Conservation (phyloP, 2,797 vertebrate genomes). For the Sebastolobus altivelis region DNA sequence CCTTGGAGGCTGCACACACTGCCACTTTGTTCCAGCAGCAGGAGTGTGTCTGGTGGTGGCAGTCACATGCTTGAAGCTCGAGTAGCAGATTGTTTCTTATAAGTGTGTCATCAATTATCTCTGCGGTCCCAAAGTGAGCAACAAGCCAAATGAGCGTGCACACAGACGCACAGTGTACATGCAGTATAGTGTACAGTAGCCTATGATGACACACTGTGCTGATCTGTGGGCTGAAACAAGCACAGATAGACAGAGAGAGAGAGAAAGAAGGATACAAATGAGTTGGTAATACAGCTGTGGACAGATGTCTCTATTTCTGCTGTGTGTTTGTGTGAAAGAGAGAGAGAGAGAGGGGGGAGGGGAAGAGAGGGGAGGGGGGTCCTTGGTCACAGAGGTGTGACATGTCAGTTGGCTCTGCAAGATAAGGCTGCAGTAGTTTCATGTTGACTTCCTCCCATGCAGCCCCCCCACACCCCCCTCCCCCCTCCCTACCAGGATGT, state of each 20-base stretch:
- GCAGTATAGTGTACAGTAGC: neutral
- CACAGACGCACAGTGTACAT: neutral
- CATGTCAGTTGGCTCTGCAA: constrained; percentile 78
- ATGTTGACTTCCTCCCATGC: constrained; percentile 67
- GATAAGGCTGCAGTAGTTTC: constrained; percentile 79
- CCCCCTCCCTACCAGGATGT: constrained; percentile 18
- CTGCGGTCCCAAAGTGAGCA: constrained; percentile 31
- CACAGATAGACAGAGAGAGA: neutral
- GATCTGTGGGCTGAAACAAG: neutral
- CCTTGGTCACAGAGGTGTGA: constrained; percentile 75
- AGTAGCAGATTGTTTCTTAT: constrained; percentile 70
- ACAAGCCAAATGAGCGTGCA: constrained; percentile 5
- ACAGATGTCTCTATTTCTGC: constrained; percentile 54
- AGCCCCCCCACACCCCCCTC: neutral
- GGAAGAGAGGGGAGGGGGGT: neutral
- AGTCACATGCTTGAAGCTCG: constrained; percentile 75
- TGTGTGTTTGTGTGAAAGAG: constrained; percentile 7
- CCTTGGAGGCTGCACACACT: constrained; percentile 41
- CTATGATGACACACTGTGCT: neutral
- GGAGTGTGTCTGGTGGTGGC: constrained; percentile 61
- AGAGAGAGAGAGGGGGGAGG: neutral
- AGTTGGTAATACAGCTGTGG: constrained; percentile 57
- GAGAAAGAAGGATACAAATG: constrained; percentile 9
- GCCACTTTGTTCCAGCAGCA: constrained; percentile 60
- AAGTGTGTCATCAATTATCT: constrained; percentile 78